These are phyloP conservation scores for Hyphantria cunea DNA, from an alignment of 1,140 invertebrate species.

Conservation along the genomic window DNA sequence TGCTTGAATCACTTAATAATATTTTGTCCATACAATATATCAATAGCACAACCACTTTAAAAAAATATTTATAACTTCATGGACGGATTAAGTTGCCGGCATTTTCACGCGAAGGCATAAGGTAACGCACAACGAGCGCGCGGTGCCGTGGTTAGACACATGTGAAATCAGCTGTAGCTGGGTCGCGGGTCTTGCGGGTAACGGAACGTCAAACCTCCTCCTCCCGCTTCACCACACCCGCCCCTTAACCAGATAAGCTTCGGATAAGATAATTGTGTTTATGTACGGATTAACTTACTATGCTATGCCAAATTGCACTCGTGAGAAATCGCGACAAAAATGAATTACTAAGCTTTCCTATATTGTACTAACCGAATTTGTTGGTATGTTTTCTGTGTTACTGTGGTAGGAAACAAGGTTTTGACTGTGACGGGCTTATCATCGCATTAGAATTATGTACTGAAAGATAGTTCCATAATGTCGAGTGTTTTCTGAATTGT, in stretches of 20 bases:
- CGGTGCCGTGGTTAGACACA: constrained; percentile 48
- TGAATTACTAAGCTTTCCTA: background rate
- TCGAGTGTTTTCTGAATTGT: background rate
- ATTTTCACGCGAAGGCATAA: constrained; percentile 47
- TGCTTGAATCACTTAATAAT: constrained; percentile 13
- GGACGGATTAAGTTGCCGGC: constrained; percentile 49
- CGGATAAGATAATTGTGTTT: constrained; percentile 66
- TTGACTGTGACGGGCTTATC: background rate
- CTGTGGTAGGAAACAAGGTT: background rate
- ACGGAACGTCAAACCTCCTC: constrained; percentile 52
- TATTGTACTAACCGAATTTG: background rate
- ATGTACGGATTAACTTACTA: constrained; percentile 54
- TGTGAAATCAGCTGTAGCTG: constrained; percentile 78
- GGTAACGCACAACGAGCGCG: constrained; percentile 47
- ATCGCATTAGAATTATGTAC: background rate
- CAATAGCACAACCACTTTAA: constrained; percentile 49
- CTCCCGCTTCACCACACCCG: constrained; percentile 20
- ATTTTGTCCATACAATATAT: constrained; percentile 18
- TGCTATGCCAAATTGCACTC: constrained; percentile 40
- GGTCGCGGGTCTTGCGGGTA: constrained; percentile 50
- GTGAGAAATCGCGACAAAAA: constrained; percentile 30
- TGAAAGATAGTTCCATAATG: background rate
- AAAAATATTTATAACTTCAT: constrained; percentile 39
- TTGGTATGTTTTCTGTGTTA: background rate
- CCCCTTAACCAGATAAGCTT: constrained; percentile 48